phyloP scores from a whole-genome alignment of 2,888 invertebrate species.

The Dasypolia templi region DNA sequence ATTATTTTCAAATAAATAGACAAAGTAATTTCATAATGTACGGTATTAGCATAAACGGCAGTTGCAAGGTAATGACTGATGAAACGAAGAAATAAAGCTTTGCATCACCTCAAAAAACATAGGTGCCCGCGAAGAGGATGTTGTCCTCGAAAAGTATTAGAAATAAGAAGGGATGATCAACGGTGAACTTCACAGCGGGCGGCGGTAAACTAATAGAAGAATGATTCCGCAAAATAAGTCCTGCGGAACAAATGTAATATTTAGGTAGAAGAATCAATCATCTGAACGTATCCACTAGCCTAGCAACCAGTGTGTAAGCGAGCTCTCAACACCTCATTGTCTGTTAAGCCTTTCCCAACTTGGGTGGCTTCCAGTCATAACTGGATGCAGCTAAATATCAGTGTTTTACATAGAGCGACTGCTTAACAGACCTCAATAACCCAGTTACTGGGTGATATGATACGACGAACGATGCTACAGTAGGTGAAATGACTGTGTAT shows the following conservation, averaged over 20 bases:
- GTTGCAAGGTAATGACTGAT: conserved; percentile 21
- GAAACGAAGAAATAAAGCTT: conserved; percentile 21
- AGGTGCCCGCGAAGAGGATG: conserved; percentile 65
- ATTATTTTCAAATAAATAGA: background rate
- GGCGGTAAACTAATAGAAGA: conserved; percentile 22
- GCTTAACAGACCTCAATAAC: background rate
- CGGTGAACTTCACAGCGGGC: conserved; percentile 53
- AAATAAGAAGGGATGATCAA: conserved; percentile 64
- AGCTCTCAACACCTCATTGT: background rate
- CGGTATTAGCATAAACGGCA: background rate
- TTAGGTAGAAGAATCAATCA: conserved; percentile 28
- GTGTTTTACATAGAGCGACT: background rate
- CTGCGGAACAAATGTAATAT: conserved; percentile 48
- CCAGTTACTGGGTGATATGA: background rate
- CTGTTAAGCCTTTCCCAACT: background rate
- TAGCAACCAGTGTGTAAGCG: background rate
- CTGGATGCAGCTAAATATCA: background rate
- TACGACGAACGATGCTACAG: background rate
- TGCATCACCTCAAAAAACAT: conserved; percentile 46
- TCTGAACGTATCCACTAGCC: conserved; percentile 14
- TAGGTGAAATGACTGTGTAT: background rate
- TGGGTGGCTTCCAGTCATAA: background rate
- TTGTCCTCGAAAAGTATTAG: conserved; percentile 62
- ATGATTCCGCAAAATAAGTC: conserved; percentile 38
- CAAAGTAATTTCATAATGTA: background rate